These are phyloP conservation scores for Galeopterus variegatus DNA, from an alignment of 2,113 vertebrate species.

Conservation along the genomic window DNA sequence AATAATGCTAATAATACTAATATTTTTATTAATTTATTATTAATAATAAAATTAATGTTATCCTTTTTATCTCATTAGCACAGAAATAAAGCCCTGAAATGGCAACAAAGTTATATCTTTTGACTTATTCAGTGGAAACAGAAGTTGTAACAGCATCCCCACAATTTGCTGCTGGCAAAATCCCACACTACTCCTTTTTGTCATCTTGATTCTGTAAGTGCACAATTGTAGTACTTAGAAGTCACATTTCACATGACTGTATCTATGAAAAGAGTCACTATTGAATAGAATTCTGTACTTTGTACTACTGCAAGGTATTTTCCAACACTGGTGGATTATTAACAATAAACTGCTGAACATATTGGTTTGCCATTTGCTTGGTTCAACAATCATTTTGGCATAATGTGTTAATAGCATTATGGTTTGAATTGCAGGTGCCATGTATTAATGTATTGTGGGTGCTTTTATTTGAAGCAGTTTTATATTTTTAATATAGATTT, in stretches of 20 bases:
- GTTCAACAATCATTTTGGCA: conserved; percentile 52
- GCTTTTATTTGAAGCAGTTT: conserved; percentile 58
- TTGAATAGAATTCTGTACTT: neutral
- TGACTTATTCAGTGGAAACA: neutral
- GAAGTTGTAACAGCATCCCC: neutral
- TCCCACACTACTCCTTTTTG: neutral
- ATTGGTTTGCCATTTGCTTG: conserved; percentile 58
- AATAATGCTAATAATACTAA: too few species aligned
- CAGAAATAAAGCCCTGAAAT: conserved; percentile 28
- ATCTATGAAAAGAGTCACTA: neutral
- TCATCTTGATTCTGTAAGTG: neutral
- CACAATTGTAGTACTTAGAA: neutral
- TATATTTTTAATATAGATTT: neutral
- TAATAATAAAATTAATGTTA: neutral
- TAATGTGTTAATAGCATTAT: conserved; percentile 82
- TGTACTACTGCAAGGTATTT: neutral
- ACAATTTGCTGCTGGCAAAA: neutral
- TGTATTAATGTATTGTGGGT: conserved; percentile 84
- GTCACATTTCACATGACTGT: neutral
- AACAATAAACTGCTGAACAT: neutral
- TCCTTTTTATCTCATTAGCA: neutral
- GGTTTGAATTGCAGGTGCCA: conserved; percentile 88
- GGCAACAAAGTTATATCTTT: conserved; percentile 18
- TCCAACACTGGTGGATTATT: neutral
- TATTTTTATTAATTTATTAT: neutral